A percentile compares a stretch with the other conserved stretches of the same genome.
Evolutionary conservation across 2,113 vertebrate genomes (phyloP).

Genomic region (Pleuronectes platessa): DNA sequence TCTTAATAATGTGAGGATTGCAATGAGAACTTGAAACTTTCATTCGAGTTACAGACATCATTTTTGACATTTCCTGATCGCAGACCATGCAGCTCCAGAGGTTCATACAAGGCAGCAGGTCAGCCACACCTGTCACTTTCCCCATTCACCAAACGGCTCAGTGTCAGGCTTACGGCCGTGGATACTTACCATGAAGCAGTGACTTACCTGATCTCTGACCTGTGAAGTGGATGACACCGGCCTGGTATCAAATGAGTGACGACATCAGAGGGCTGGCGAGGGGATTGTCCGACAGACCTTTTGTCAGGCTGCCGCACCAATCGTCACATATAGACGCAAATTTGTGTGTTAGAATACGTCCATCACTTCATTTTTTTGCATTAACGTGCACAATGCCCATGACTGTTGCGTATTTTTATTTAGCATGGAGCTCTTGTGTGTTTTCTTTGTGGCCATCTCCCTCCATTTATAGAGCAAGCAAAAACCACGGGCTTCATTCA

Average conservation of each 20-base stretch:
- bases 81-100: not conserved
- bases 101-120: slow-evolving; percentile 11
- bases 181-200: slow-evolving; percentile 52
- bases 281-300: slow-evolving; percentile 61
- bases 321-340: slow-evolving; percentile 8
- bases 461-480: too few species aligned
- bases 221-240: slow-evolving; percentile 75
- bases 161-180: slow-evolving; percentile 51
- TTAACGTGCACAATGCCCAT: not conserved
- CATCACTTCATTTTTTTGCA: too few species aligned
- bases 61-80: not conserved
- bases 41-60: not conserved
- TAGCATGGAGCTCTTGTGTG: not conserved
- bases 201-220: slow-evolving; percentile 73
- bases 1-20: too few species aligned
- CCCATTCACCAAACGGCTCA: slow-evolving; percentile 66
- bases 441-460: too few species aligned
- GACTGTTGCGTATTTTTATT: not conserved
- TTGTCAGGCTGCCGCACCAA: slow-evolving; percentile 33
- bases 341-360: not conserved
- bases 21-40: not conserved
- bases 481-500: not conserved
- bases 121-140: slow-evolving; percentile 22
- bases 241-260: slow-evolving; percentile 69
- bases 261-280: slow-evolving; percentile 66